Evolutionary conservation across 2,797 vertebrate species (phyloP).

Genomic region (Knipowitschia caucasica): DNA sequence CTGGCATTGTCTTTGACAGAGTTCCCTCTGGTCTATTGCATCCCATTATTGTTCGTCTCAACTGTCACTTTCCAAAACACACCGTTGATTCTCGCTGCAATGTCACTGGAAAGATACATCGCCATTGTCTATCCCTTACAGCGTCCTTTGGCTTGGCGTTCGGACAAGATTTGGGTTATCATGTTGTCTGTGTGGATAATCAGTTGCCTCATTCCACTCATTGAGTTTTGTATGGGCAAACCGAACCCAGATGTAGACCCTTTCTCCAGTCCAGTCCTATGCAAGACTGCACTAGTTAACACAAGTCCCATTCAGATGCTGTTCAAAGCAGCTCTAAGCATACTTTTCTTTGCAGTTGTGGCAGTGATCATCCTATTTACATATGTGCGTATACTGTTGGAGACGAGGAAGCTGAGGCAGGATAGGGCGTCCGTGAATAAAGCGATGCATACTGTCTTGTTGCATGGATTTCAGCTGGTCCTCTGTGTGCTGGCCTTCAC

Average conservation of each 20-base stretch:
- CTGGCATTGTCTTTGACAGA: conserved; percentile 48
- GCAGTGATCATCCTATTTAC: conserved; percentile 72
- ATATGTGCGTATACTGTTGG: conserved; percentile 73
- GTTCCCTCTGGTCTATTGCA: conserved; percentile 59
- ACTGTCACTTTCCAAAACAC: conserved; percentile 68
- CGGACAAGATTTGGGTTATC: conserved; percentile 70
- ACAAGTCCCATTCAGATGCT: conserved; percentile 54
- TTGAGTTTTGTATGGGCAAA: conserved; percentile 43
- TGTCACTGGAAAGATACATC: conserved; percentile 79
- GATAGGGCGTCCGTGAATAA: conserved; percentile 64
- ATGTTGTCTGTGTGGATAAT: conserved; percentile 60
- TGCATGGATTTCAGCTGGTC: conserved; percentile 76
- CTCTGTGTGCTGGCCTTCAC: conserved; percentile 71
- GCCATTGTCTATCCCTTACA: conserved; percentile 75
- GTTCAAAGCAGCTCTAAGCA: conserved; percentile 46
- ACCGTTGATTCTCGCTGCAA: conserved; percentile 72
- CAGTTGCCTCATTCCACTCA: conserved; percentile 45
- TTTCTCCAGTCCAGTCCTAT: conserved; percentile 44
- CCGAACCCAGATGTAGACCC: conserved; percentile 22
- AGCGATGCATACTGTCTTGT: conserved; percentile 75
- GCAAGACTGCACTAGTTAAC: conserved; percentile 32
- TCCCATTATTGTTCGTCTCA: conserved; percentile 63
- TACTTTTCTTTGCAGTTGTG: conserved; percentile 66
- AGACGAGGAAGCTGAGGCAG: conserved; percentile 67
- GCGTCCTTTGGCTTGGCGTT: conserved; percentile 60